Evolutionary conservation across 1,140 invertebrate species (phyloP).

Genomic region (Pseudomyrmex concolor): DNA sequence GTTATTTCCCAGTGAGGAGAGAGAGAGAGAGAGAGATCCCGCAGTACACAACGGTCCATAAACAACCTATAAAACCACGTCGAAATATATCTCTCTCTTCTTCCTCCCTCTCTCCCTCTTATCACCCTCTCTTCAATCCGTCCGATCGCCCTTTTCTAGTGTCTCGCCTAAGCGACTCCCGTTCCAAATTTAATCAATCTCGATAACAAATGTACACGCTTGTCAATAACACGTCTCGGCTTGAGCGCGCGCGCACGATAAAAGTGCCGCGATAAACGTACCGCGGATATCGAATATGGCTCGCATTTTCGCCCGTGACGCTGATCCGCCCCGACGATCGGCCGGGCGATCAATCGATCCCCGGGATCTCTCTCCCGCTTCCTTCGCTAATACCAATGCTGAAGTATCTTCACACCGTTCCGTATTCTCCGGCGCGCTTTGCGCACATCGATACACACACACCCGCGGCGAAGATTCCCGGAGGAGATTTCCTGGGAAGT

Average conservation of each 20-base stretch:
- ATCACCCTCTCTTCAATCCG: constrained; percentile 5
- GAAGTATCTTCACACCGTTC: constrained; percentile 17
- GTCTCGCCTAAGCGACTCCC: constrained; percentile 24
- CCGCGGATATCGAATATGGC: constrained; percentile 67
- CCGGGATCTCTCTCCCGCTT: constrained; percentile 37
- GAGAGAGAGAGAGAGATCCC: no score
- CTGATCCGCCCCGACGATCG: constrained; percentile 50
- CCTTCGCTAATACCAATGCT: constrained; percentile 29
- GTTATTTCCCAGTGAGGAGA: constrained; percentile 17
- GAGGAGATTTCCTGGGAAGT: constrained; percentile 72
- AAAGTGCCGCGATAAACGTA: constrained; percentile 67
- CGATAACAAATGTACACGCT: constrained; percentile 68
- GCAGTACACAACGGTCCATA: constrained; percentile 6
- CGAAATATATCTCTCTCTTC: constrained; percentile 32
- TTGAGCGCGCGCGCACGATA: constrained; percentile 34
- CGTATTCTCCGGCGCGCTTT: constrained; percentile 12
- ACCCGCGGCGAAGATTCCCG: constrained; percentile 75
- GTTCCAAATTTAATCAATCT: constrained; percentile 52
- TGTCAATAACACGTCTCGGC: constrained; percentile 66
- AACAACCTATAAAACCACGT: constrained; percentile 32
- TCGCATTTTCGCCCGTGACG: constrained; percentile 42
- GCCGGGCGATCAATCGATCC: constrained; percentile 52
- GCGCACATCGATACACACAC: background rate
- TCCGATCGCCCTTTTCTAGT: constrained; percentile 40
- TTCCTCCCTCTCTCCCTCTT: background rate